Evolutionary conservation across 2,888 invertebrate species (phyloP), one percentile per base, ranked within the genome.

Genomic region (Julus scandinavius): DNA sequence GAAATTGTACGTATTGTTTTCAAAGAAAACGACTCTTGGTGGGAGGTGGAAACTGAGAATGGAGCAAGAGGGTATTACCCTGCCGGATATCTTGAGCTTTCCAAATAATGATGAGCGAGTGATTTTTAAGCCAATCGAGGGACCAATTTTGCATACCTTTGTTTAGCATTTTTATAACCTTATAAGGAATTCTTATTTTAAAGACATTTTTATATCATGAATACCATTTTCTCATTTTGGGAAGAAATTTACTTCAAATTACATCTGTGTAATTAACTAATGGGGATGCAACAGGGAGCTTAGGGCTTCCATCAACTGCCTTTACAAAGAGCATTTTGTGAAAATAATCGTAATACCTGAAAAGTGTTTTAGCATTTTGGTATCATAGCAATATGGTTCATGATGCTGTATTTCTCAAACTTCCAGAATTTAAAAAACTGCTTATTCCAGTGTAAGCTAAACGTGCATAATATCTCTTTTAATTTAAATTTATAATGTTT

Each of bases 1-100:
- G 89, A 89, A 17, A 80, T 87, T 13, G 89, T 89, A n/a, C n/a
- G n/a, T 29, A 38, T 89, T 41, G 17, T 89, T 9, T 88, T 86
- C 49, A 89, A 89, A 80, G 89, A 89, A 87, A 88, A 40, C 17
- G 87, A 45, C 29, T 85, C 88, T 15, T 89, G 89, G 89, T 89
- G 89, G 89, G 88, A 88, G 58, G 87, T 89, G 4, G 58, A 87
- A 89, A 89, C 88, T 17, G 15, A 49, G 72, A n/a, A 20, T n/a
- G 88, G 88, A 15, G 63, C 13, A 17, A 86, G 87, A 88, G 89
- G 89, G 38, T 89, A 83, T 84, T 89, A 50, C 87, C 89, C 89
- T 50, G 88, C 89, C 2, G 40, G 45, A 87, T 89, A 89, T 63
- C 83, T 89, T 45, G 89, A 89, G 41, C 38, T 85, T 41, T 9